Evolutionary conservation across 2,797 vertebrate genomes (phyloP).

Genomic region (Rhodeus uyekii): DNA sequence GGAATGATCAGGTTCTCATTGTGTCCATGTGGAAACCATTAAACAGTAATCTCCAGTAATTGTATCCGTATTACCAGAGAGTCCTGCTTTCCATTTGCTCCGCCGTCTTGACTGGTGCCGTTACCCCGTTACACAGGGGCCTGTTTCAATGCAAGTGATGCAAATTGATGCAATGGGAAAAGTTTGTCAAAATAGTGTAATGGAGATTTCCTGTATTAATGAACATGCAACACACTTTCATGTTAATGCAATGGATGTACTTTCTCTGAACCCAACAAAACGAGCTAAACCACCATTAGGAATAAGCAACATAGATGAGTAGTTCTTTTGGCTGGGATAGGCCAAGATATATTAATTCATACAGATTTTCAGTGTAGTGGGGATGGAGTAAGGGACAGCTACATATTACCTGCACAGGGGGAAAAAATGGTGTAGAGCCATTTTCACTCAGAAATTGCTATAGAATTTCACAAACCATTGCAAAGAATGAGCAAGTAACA

Average conservation of each 20-base stretch:
- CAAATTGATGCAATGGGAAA: slow-evolving; percentile 83
- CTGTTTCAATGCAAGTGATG: slow-evolving; percentile 47
- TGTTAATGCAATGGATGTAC: slow-evolving; percentile 44
- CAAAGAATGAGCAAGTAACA: too few relatives aligned
- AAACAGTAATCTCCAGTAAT: slow-evolving; percentile 86
- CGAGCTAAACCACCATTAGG: slow-evolving; percentile 9
- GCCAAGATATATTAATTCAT: not conserved
- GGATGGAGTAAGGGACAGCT: not conserved
- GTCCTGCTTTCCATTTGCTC: slow-evolving; percentile 87
- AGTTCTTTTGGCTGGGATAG: not conserved
- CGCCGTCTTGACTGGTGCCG: slow-evolving; percentile 74
- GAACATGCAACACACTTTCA: slow-evolving; percentile 45
- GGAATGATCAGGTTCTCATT: slow-evolving; percentile 84
- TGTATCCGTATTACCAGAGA: slow-evolving; percentile 86
- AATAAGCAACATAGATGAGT: not conserved
- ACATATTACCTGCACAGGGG: not conserved
- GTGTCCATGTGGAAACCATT: slow-evolving; percentile 88
- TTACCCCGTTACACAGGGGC: slow-evolving; percentile 29
- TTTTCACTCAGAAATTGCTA: too few relatives aligned
- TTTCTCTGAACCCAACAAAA: slow-evolving; percentile 56
- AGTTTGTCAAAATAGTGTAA: slow-evolving; percentile 79
- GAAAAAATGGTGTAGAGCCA: too few relatives aligned
- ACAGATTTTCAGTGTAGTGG: not conserved
- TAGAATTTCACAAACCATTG: too few relatives aligned
- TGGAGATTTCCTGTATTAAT: slow-evolving; percentile 71